Evolutionary conservation across 2,888 invertebrate species (phyloP), one percentile per base, ranked within the genome.

Genomic region (Drosophila recens): DNA sequence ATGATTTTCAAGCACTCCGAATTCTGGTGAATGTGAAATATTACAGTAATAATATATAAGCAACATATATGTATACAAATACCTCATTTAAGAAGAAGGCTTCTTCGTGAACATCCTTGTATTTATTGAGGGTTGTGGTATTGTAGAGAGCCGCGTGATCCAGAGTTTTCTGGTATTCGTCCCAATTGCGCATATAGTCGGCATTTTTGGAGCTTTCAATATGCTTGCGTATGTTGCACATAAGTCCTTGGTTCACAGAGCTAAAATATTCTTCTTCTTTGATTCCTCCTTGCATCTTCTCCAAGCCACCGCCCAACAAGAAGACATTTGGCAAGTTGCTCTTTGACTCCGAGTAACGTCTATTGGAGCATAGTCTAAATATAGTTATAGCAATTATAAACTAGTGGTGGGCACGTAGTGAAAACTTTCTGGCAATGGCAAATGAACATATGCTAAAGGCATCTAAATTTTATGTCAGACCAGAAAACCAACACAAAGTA

Each of bases 11-110:
- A 33, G 42, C 82, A 84, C 27, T 86, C 87, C 0, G 84, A 61
- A 13, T 57, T 80, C 85, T 85, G 34, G 0, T 45, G 11, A 33
- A 8, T 1, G 2, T 0, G 30, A 30, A 33, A 27, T 40, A 48
- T 15, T 15, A 8, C 13, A 17, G 8, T 3, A 1, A 30, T 13
- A 17, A 10, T 6, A 13, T n/a, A 4, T n/a, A 17, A 17, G 17
- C 1, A 17, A 17, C 17, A 27, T 40, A 48, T 15, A n/a, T n/a
- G n/a, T n/a, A 10, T 40, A 27, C 8, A 57, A 66, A 53, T 53
- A 90, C 91, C 72, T 92, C 91, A 45, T 78, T 89, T 34, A 90
- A 61, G 42, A 92, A 92, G 62, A 88, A 92, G 0, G 90, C 89
- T 58, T 92, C 92, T 59, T 92, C 92, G 33, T 79, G 71, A 4